Percentiles rank a stretch among this genome's conserved stretches.
These are phyloP conservation scores for Eurytoma californica DNA, from an alignment of 2,888 invertebrate genomes.

Conservation along the genomic window DNA sequence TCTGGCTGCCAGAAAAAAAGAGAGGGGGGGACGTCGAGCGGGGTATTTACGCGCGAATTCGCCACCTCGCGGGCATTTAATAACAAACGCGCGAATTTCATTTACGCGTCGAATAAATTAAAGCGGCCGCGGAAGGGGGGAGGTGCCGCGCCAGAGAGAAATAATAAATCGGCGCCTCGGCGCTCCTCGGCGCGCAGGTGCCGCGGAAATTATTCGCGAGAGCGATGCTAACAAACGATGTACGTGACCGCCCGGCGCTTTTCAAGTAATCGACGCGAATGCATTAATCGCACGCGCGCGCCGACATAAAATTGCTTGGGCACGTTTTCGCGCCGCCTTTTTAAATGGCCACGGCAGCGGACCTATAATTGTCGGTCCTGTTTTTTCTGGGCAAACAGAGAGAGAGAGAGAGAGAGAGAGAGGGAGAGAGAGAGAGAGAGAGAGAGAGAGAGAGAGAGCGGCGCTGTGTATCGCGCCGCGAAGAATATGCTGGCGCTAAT, in stretches of 20 bases:
- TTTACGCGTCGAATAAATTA: slow-evolving; percentile 28
- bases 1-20: no score
- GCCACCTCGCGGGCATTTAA: background rate
- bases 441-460: no score
- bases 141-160: background rate
- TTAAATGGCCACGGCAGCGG: slow-evolving; percentile 4
- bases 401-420: no score
- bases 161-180: slow-evolving; percentile 19
- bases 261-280: slow-evolving; percentile 37
- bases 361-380: slow-evolving; percentile 13
- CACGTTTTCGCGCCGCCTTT: slow-evolving; percentile 24
- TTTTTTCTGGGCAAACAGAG: slow-evolving; percentile 14
- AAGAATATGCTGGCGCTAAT: slow-evolving; percentile 41
- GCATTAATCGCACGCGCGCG: slow-evolving; percentile 29
- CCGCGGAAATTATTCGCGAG: slow-evolving; percentile 30
- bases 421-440: no score
- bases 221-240: slow-evolving; percentile 36
- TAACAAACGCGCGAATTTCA: slow-evolving; percentile 1
- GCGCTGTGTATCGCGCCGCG: background rate
- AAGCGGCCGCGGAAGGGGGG: background rate
- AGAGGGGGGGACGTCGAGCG: background rate
- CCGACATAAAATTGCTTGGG: slow-evolving; percentile 34
- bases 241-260: slow-evolving; percentile 5
- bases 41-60: background rate
- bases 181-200: background rate